phyloP scores from a whole-genome alignment of 2,797 vertebrate genomes.

The Microcaecilia unicolor region DNA sequence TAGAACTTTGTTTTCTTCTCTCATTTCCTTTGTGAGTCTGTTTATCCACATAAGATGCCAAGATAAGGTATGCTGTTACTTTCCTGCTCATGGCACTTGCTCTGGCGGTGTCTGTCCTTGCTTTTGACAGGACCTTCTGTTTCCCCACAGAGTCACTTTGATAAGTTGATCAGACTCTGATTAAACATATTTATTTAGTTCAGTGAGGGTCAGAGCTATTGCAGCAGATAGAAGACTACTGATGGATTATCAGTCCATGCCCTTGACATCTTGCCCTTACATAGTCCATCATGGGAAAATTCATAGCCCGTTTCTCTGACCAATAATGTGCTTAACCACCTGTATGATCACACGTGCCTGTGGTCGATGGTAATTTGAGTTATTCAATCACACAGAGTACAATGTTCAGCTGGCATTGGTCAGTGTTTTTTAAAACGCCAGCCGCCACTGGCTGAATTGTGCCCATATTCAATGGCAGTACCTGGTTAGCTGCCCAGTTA shows the following conservation, averaged over 20 bases:
- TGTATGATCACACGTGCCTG: conserved; percentile 41
- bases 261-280: conserved; percentile 43
- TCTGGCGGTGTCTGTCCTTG: conserved; percentile 19
- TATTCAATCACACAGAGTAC: too few species aligned
- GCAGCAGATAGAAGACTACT: conserved; percentile 50
- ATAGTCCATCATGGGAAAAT: conserved; percentile 46
- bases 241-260: conserved; percentile 54
- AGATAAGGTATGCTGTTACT: not conserved
- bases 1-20: not conserved
- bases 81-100: not conserved
- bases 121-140: conserved; percentile 25
- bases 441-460: too few species aligned
- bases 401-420: too few species aligned
- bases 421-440: too few species aligned
- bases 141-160: conserved; percentile 25
- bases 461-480: too few species aligned
- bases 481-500: too few species aligned
- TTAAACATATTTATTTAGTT: conserved; percentile 61
- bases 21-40: not conserved
- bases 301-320: conserved; percentile 32
- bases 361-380: too few species aligned
- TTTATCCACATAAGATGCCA: not conserved
- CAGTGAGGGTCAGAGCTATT: conserved; percentile 51
- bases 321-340: conserved; percentile 48
- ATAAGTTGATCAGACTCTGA: conserved; percentile 47